A percentile compares a stretch with the other conserved stretches of the same genome.
phyloP scores from a whole-genome alignment of 2,113 vertebrate species.

The Sapajus apella region DNA sequence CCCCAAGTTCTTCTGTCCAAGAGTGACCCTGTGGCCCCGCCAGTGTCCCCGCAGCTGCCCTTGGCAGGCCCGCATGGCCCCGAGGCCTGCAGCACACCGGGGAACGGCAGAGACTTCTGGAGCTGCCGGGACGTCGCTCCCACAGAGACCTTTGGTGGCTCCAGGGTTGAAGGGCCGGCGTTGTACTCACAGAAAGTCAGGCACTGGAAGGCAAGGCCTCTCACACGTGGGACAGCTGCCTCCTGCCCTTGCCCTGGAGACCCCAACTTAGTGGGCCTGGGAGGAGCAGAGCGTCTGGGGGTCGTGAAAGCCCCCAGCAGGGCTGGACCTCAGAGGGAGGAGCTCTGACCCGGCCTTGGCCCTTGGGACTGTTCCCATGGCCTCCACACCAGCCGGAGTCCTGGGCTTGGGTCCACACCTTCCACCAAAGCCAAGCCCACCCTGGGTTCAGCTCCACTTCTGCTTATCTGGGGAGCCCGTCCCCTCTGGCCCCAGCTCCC shows the following conservation, averaged over 20 bases:
- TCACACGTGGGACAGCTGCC: fast-evolving
- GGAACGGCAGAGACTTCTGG: neutral
- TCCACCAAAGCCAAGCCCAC: neutral
- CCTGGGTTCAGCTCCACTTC: fast-evolving
- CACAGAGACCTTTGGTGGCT: fast-evolving
- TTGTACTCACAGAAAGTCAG: too few species aligned
- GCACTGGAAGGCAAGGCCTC: neutral
- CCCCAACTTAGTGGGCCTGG: fast-evolving
- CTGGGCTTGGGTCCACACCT: fast-evolving
- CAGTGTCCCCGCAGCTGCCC: neutral
- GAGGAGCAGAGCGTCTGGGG: fast-evolving
- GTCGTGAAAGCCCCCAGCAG: neutral
- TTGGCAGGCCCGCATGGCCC: neutral
- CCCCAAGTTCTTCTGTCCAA: fast-evolving
- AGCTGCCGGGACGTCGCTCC: fast-evolving
- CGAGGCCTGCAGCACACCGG: neutral
- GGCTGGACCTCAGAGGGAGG: fast-evolving
- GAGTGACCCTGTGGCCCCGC: neutral
- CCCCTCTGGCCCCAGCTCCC: neutral
- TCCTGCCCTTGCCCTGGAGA: too few species aligned
- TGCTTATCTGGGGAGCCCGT: too few species aligned
- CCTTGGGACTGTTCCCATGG: fast-evolving
- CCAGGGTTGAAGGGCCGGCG: fast-evolving
- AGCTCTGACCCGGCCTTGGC: neutral
- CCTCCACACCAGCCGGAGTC: fast-evolving